Conservation (phyloP, 2,113 vertebrate species). For the Lanius collurio region DNA sequence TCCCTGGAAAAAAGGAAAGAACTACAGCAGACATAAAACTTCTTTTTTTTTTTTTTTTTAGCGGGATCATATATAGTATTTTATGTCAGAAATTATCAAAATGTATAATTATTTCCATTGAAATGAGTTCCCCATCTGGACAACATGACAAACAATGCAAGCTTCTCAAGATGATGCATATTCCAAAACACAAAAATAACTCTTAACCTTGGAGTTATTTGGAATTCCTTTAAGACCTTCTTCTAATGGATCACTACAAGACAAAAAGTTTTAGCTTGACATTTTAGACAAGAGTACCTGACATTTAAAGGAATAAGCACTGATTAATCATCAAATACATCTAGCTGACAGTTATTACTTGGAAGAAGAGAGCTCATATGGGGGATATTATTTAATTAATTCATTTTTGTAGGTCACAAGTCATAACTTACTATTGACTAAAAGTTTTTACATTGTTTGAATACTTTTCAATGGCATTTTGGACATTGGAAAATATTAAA, state of each 20-base stretch:
- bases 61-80: neutral
- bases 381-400: neutral
- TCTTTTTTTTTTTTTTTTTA: neutral
- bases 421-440: neutral
- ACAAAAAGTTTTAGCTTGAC: slow-evolving; percentile 3
- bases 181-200: neutral
- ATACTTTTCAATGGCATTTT: neutral
- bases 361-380: neutral
- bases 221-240: neutral
- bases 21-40: neutral
- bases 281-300: slow-evolving; percentile 36
- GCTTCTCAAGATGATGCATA: neutral
- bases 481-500: neutral
- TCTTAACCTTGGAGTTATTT: neutral
- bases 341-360: slow-evolving; percentile 1
- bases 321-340: slow-evolving; percentile 30
- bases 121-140: neutral
- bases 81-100: neutral
- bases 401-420: neutral
- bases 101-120: neutral
- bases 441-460: neutral
- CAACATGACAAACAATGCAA: neutral
- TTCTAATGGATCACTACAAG: neutral
- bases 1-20: neutral
- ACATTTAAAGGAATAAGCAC: slow-evolving; percentile 42